Conservation (phyloP, 2,113 vertebrate species). For the Oryzias javanicus region DNA sequence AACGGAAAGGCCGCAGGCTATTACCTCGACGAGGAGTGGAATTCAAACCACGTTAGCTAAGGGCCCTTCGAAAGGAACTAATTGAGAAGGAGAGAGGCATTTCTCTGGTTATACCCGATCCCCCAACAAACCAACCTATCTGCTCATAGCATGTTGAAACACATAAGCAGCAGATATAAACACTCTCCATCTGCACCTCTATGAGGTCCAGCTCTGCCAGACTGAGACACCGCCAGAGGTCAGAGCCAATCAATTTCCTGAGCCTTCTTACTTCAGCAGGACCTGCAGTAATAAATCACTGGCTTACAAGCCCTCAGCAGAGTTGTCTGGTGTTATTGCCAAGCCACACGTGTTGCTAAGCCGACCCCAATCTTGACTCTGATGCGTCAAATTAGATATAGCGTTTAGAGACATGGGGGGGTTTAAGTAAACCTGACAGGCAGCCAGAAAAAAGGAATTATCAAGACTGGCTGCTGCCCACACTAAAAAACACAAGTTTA, state of each 20-base stretch:
- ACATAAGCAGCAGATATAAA: background rate
- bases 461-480: slow-evolving; percentile 2
- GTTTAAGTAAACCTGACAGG: slow-evolving; percentile 31
- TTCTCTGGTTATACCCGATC: too few relatives aligned
- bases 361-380: slow-evolving; percentile 21
- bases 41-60: background rate
- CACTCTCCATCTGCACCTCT: background rate
- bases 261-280: slow-evolving; percentile 26
- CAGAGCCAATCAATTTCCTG: slow-evolving; percentile 52
- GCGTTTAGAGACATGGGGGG: slow-evolving; percentile 40
- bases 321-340: slow-evolving; percentile 28
- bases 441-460: slow-evolving; percentile 6
- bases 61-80: slow-evolving; percentile 11
- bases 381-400: slow-evolving; percentile 50
- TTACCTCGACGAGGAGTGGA: slow-evolving; percentile 26
- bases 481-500: too few relatives aligned
- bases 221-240: slow-evolving; percentile 28
- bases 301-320: slow-evolving; percentile 36
- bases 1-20: slow-evolving; percentile 16
- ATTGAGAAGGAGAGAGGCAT: slow-evolving; percentile 6
- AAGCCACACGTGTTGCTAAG: slow-evolving; percentile 22
- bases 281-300: slow-evolving; percentile 51
- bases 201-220: background rate
- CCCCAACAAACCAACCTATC: too few relatives aligned
- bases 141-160: slow-evolving; percentile 1